Conservation (phyloP, 2,113 vertebrate genomes). For the Phyllopteryx taeniolatus region DNA sequence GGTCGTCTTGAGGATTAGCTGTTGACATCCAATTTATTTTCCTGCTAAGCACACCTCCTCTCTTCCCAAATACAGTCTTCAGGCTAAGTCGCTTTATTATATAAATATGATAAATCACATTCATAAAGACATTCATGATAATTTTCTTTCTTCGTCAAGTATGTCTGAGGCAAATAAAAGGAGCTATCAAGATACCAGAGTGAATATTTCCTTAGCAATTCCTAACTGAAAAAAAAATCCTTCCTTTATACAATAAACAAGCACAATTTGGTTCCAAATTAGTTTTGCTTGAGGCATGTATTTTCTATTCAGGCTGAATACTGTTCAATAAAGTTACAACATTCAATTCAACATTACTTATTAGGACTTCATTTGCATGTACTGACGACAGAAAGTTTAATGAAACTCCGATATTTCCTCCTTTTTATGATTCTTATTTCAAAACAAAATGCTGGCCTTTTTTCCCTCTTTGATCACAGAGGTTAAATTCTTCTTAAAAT, state of each 20-base stretch:
- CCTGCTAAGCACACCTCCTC: conserved; percentile 28
- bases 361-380: neutral
- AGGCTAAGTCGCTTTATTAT: conserved; percentile 11
- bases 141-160: neutral
- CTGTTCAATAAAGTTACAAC: neutral
- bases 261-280: no score
- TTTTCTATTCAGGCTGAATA: neutral
- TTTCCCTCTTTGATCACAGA: no score
- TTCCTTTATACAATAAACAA: no score
- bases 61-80: conserved; percentile 32
- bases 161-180: neutral
- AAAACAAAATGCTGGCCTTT: neutral
- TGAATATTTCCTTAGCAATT: neutral
- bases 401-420: no score
- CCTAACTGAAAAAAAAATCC: neutral
- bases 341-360: neutral
- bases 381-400: neutral
- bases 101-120: neutral
- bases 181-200: neutral
- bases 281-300: no score
- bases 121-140: neutral
- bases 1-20: conserved; percentile 38
- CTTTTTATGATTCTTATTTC: neutral
- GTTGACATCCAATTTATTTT: conserved; percentile 34
- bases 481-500: neutral